Percentiles rank a stretch among this genome's conserved stretches.
phyloP scores from a whole-genome alignment of 2,888 invertebrate species.

The Crematogaster levior region DNA sequence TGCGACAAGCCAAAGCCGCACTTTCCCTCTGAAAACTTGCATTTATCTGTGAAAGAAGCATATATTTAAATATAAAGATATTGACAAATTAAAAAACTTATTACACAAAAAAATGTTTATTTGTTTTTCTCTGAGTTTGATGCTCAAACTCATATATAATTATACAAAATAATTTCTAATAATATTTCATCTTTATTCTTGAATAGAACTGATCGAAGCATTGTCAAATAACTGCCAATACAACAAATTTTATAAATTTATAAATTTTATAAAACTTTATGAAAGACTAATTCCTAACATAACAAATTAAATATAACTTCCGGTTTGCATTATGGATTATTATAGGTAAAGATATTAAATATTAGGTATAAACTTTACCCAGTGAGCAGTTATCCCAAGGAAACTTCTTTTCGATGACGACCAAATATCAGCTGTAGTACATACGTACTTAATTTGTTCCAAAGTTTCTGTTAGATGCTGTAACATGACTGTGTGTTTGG shows the following conservation, averaged over 20 bases:
- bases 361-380: slow-evolving; percentile 7
- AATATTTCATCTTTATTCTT: not conserved
- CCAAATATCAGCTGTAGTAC: slow-evolving; percentile 37
- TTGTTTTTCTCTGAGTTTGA: slow-evolving; percentile 2
- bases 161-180: slow-evolving; percentile 1
- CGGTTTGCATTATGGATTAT: slow-evolving; percentile 13
- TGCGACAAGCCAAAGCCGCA: slow-evolving; percentile 17
- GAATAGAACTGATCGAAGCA: not conserved
- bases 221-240: not conserved
- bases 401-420: slow-evolving; percentile 22
- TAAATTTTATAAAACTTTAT: slow-evolving; percentile 10
- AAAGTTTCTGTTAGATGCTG: slow-evolving; percentile 22
- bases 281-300: slow-evolving; percentile 2
- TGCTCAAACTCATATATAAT: not conserved
- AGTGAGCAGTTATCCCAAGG: slow-evolving; percentile 29
- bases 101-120: not conserved
- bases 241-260: too few relatives aligned
- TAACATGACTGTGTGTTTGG: slow-evolving; percentile 8
- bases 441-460: slow-evolving; percentile 15
- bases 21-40: slow-evolving; percentile 20
- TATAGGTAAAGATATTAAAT: too few relatives aligned
- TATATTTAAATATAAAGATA: slow-evolving; percentile 2
- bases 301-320: not conserved
- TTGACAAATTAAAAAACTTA: not conserved
- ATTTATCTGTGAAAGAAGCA: not conserved